Base-by-base conservation (phyloP, 2,888 invertebrate genomes). In the Syritta pipiens region DNA sequence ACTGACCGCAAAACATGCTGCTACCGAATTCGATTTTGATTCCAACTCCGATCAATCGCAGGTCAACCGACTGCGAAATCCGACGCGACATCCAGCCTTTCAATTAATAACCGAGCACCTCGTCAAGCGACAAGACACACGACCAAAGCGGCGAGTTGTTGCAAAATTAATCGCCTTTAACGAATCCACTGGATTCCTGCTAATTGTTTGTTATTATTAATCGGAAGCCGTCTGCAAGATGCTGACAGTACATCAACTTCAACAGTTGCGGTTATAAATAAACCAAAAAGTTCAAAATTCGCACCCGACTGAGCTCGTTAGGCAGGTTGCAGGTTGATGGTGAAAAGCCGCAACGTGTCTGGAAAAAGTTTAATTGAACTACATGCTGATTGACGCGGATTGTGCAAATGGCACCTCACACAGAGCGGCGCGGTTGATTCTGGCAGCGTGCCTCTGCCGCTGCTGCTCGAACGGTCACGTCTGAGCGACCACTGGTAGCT, bases 71-170 rank as follows among this genome's bases (percentile, higher is more conserved):
- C 40, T 14, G 48, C 35, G 57, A 30, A 17, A 7, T 7, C 37
- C 17, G 51, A 55, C 57, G n/a, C n/a, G n/a, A 71, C 12, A 37
- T 26, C 42, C 51, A 26, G 46, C 17, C 46, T 65, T 65, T 32
- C 46, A 71, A 77, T 65, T 59, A 65, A 77, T 77, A 59, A 77
- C 62, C 48, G 10, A 49, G 26, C 22, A 65, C 28, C 32, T 4
- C 26, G 51, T 62, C 69, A 48, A 28, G 35, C 19, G 32, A 24
- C 57, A 51, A 51, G 30, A 63, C 24, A 14, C 7, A 2, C 4
- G 32, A 46, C 30, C 26, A 51, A 30, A 68, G 60, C 60, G 46
- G 28, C 30, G 22, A 53, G 35, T 28, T 10, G 10, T 26, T 65
- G 35, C 62, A 28, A 62, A 68, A 75, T 68, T 68, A 75, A 55